Conservation (phyloP, 2,888 invertebrate species). For the Thyatira batis region DNA sequence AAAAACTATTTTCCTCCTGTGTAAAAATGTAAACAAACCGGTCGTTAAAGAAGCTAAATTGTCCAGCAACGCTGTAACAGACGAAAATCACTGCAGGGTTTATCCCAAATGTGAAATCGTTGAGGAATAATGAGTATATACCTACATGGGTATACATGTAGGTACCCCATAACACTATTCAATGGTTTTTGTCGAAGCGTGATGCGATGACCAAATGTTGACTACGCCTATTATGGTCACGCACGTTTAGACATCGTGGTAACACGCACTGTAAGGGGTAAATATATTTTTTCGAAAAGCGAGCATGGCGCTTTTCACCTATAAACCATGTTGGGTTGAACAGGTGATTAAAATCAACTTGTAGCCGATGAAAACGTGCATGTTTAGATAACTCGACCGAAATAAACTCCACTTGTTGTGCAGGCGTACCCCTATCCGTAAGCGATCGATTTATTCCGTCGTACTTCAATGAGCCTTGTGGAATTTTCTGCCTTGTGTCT, state of each 20-base stretch:
- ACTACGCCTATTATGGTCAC: conserved; percentile 30
- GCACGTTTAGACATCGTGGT: conserved; percentile 27
- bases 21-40: conserved; percentile 62
- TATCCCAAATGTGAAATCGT: conserved; percentile 33
- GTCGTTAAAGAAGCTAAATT: conserved; percentile 62
- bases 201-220: conserved; percentile 16
- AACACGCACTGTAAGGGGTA: conserved; percentile 5
- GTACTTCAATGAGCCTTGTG: conserved; percentile 20
- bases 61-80: conserved; percentile 41
- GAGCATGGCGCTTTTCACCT: background rate
- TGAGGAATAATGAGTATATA: conserved; percentile 29
- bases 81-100: conserved; percentile 33
- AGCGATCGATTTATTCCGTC: conserved; percentile 50
- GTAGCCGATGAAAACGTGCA: conserved; percentile 25
- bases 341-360: conserved; percentile 42
- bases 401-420: conserved; percentile 52
- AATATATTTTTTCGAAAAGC: background rate
- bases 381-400: conserved; percentile 52
- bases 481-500: conserved; percentile 19
- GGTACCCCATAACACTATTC: conserved; percentile 7
- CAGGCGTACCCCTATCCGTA: conserved; percentile 40
- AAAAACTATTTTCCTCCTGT: conserved; percentile 42
- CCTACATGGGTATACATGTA: conserved; percentile 25
- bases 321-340: conserved; percentile 5
- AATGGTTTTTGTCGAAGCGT: background rate